Percentiles rank a stretch among this genome's conserved stretches.
Conservation (phyloP, 2,888 invertebrate genomes). For the Ecliptopera silaceata region DNA sequence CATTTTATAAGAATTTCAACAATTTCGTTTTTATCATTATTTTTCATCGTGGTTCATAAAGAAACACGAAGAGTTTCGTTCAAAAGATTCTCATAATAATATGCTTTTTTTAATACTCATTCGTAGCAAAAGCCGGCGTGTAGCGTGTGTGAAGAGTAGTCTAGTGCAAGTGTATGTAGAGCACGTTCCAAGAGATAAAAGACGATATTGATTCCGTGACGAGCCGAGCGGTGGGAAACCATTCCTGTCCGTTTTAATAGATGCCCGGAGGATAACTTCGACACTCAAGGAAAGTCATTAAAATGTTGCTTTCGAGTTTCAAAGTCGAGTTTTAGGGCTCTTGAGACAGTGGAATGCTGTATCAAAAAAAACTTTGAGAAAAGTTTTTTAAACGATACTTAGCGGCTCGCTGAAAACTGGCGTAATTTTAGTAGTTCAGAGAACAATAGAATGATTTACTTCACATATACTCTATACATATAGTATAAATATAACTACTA, state of each 20-base stretch:
- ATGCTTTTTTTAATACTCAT: not conserved
- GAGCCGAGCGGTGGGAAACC: constrained; percentile 76
- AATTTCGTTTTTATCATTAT: too few species aligned
- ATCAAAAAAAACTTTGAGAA: not conserved
- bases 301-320: constrained; percentile 42
- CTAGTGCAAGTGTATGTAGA: constrained; percentile 62
- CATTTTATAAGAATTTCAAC: too few species aligned
- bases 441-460: not conserved
- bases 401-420: not conserved
- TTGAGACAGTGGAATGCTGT: not conserved
- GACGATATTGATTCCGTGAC: constrained; percentile 82
- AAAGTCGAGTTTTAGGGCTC: constrained; percentile 30
- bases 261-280: constrained; percentile 69
- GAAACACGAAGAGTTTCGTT: too few species aligned
- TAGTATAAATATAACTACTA: too few species aligned
- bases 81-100: too few species aligned
- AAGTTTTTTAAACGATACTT: not conserved
- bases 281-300: constrained; percentile 56
- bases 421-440: not conserved
- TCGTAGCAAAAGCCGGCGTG: not conserved
- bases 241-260: constrained; percentile 75
- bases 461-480: too few species aligned
- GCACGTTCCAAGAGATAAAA: constrained; percentile 81
- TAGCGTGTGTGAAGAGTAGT: not conserved
- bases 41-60: too few species aligned